A percentile compares a stretch with the other conserved stretches of the same genome.
These are phyloP conservation scores for Brachionus koreanus DNA, from an alignment of 1,140 invertebrate species.

Conservation along the genomic window DNA sequence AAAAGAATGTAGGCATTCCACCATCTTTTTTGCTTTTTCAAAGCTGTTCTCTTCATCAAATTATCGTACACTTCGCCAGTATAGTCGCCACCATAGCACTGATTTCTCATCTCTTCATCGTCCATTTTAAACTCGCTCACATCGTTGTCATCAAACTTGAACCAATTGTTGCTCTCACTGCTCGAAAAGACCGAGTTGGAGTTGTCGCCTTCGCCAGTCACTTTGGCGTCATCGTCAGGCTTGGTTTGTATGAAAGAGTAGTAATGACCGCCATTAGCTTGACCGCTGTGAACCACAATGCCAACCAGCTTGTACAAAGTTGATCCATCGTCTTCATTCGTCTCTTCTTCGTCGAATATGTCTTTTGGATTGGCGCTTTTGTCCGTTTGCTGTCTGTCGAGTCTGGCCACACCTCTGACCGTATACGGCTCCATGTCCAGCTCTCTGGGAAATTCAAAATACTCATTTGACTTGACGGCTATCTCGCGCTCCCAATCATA, in stretches of 20 bases:
- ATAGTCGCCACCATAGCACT: conserved; percentile 79
- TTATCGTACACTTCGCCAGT: conserved; percentile 42
- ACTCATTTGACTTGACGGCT: conserved; percentile 98
- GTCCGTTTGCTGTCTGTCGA: conserved; percentile 63
- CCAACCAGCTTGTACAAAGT: conserved; percentile 78
- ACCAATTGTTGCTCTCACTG: conserved; percentile 57
- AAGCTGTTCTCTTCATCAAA: conserved; percentile 28
- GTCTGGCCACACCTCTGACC: conserved; percentile 85
- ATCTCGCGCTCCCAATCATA: conserved; percentile 95
- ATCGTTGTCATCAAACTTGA: conserved; percentile 90
- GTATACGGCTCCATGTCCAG: conserved; percentile 98
- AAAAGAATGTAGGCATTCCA: conserved; percentile 99
- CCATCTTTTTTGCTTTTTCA: conserved; percentile 50
- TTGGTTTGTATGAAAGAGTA: conserved; percentile 80
- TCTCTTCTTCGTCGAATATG: not conserved
- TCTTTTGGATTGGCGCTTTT: not conserved
- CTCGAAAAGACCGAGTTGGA: not conserved
- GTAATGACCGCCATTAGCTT: conserved; percentile 91
- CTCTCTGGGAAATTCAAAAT: conserved; percentile 95
- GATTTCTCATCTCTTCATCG: conserved; percentile 73
- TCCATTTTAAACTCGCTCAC: conserved; percentile 90
- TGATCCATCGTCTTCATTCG: not conserved
- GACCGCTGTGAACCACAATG: conserved; percentile 91
- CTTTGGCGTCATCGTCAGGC: conserved; percentile 61
- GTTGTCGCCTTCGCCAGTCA: conserved; percentile 55